Evolutionary conservation across 2,113 vertebrate genomes (phyloP), one percentile per base, ranked within the genome.

Genomic region (Panthera uncia): DNA sequence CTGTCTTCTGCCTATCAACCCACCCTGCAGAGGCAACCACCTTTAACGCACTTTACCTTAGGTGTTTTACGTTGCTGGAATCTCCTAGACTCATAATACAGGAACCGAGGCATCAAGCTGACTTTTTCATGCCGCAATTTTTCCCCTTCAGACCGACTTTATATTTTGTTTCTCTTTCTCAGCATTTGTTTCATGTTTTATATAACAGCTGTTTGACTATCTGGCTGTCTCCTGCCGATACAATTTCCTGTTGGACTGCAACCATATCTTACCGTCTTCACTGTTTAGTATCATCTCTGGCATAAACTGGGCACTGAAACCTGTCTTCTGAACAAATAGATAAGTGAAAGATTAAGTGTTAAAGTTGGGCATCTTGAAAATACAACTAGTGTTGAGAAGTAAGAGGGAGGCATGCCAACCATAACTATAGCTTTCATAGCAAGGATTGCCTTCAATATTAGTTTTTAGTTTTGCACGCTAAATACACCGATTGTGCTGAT

Each of bases 161-260:
- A 63, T 48, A 45, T 76, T 87, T 90, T 61, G 13, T 76, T 69
- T 85, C n/a, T 92, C 21, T 48, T 83, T 52, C 76, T 89, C 79
- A 18, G n/a, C 18, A 68, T 66, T 83, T 68, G 7, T 15, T 61
- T 86, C 29, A 25, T 52, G 19, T 89, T 95, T 76, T 78, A 45
- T 61, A 89, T 91, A 83, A 71, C 14, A 16, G 13, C 27, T 55
- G 13, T 73, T 76, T 21, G 16, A 85, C 38, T 94, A 33, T 48
- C 27, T n/a, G 52, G 38, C 55, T 48, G 0, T 79, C 38, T 92
- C 94, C 82, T 88, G 65, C 65, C 85, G 29, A 85, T 36, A 13
- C 13, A 66, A 92, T 92, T 97, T 97, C 71, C 78, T 89, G 66
- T 88, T 66, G 65, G 45, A 63, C 63, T n/a, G 10, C 21, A 36